These are phyloP conservation scores for Thermophis baileyi DNA, from an alignment of 2,113 vertebrate genomes.

Conservation along the genomic window DNA sequence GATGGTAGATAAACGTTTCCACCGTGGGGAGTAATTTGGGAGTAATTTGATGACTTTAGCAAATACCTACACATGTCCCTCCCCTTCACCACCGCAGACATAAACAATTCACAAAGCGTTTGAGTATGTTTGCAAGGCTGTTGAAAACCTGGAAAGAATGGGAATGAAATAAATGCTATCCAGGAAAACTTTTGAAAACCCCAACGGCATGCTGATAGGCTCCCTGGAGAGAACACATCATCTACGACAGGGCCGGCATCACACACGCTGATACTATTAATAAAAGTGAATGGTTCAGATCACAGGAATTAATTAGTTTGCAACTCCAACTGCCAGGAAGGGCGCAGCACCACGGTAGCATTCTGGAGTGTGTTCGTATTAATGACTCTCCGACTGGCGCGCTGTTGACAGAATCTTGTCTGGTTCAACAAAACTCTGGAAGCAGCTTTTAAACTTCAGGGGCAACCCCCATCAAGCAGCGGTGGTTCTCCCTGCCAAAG, in stretches of 20 bases:
- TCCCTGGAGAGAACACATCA: constrained; percentile 65
- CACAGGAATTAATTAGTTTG: constrained; percentile 71
- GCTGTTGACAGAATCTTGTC: constrained; percentile 69
- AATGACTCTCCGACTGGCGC: constrained; percentile 59
- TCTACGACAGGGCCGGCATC: constrained; percentile 52
- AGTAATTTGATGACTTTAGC: background rate
- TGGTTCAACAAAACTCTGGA: constrained; percentile 73
- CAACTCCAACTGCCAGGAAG: constrained; percentile 66
- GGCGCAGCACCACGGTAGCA: constrained; percentile 57
- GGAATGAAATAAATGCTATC: constrained; percentile 55
- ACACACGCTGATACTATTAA: constrained; percentile 66
- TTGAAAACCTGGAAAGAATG: constrained; percentile 53
- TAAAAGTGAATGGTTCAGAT: constrained; percentile 71
- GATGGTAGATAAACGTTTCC: background rate
- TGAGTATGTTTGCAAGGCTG: constrained; percentile 52
- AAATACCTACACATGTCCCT: background rate
- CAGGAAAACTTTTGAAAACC: constrained; percentile 55
- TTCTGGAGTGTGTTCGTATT: constrained; percentile 57
- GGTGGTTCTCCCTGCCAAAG: constrained; percentile 52
- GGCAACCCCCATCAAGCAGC: constrained; percentile 55
- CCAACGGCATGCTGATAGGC: constrained; percentile 56
- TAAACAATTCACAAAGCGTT: background rate
- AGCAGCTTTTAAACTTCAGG: constrained; percentile 66
- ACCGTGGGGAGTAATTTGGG: background rate
- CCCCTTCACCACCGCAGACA: background rate